Percentiles rank a stretch among this genome's conserved stretches.
Evolutionary conservation across 2,888 invertebrate genomes (phyloP).

Genomic region (Apocheima hispidaria): DNA sequence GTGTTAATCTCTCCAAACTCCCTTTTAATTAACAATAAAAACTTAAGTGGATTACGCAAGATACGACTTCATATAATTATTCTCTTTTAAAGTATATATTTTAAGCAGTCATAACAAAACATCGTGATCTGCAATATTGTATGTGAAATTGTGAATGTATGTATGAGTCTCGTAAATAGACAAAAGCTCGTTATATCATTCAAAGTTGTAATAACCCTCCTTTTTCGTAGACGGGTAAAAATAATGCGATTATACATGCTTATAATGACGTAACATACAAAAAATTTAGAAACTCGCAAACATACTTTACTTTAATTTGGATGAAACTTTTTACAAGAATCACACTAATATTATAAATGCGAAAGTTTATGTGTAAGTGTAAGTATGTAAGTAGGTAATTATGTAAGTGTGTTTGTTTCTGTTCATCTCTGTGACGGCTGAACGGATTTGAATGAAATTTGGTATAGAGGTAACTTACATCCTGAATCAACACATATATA

Average conservation of each 20-base stretch:
- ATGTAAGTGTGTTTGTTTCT: no score
- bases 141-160: not conserved
- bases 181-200: not conserved
- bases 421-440: no score
- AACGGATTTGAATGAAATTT: no score
- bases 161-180: constrained; percentile 1
- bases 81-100: not conserved
- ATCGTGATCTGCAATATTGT: constrained; percentile 38
- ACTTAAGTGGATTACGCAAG: constrained; percentile 35
- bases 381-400: no score
- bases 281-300: no score
- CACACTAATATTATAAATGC: no score
- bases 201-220: not conserved
- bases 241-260: not conserved
- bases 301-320: no score
- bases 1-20: constrained; percentile 11
- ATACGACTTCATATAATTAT: constrained; percentile 2
- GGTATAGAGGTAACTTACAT: no score
- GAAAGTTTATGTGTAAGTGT: no score
- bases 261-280: not conserved
- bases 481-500: no score
- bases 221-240: no score
- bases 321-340: no score
- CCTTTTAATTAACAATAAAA: constrained; percentile 33
- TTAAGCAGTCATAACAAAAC: constrained; percentile 26